Base-by-base conservation (phyloP, 2,888 invertebrate species). In the Leucania comma region DNA sequence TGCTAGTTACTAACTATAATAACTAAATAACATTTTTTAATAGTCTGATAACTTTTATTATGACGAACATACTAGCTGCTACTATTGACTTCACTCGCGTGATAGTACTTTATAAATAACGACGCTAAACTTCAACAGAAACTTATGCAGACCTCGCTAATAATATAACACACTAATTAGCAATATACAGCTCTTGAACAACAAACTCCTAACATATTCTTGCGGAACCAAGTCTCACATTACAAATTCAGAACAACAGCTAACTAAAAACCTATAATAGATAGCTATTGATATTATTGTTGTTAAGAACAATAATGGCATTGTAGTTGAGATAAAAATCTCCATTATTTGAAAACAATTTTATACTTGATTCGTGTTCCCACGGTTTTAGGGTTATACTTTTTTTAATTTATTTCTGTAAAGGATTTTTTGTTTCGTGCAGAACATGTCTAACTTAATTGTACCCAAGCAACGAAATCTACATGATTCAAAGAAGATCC, bases 291-390 rank as follows among this genome's bases (percentile, higher is more conserved):
- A 72, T 70, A 78, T 24, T 61, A 61, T 58, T 75, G 71, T 82
- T 69, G 56, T 51, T 24, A 65, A 42, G 71, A 83, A 85, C 79
- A 80, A 85, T 84, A 79, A 68, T 38, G 1, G 75, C 56, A 72
- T 74, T 81, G 76, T 80, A 38, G 12, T 62, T 46, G 24, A 69
- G 81, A 83, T 72, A 69, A 76, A 66, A 74, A 79, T 79, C 82
- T 35, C 38, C 32, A 77, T 78, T 72, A 70, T 77, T 56, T 63
- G 35, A 53, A 59, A 68, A 78, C 64, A 71, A 78, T 80, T 79
- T 82, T 72, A 81, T 74, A 78, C 68, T 75, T 73, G 71, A 84
- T 85, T 73, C 64, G 61, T 9, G 51, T 77, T 83, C 80, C 26
- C 81, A 85, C 80, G 80, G 59, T 68, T 70, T 74, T 58, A 53